Percentiles rank a stretch among this genome's conserved stretches.
phyloP scores from a whole-genome alignment of 2,888 invertebrate genomes.

The Bellardia pandia region DNA sequence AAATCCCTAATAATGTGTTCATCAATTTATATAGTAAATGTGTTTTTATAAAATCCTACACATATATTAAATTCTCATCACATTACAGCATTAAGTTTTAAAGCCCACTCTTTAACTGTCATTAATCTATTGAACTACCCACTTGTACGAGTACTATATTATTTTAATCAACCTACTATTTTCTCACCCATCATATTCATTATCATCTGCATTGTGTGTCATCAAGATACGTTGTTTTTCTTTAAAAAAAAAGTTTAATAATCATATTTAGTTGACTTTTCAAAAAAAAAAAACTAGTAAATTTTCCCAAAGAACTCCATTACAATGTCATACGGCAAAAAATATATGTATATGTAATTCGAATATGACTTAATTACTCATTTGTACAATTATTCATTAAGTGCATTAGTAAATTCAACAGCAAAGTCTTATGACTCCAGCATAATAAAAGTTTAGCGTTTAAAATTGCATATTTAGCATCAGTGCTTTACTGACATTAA shows the following conservation, averaged over 20 bases:
- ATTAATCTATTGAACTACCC: constrained; percentile 40
- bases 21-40: not conserved
- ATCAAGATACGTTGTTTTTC: not conserved
- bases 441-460: too few species aligned
- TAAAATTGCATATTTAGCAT: too few species aligned
- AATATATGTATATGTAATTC: constrained; percentile 2
- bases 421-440: not conserved
- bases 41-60: not conserved
- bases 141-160: constrained; percentile 17
- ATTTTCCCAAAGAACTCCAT: constrained; percentile 54
- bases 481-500: too few species aligned
- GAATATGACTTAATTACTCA: constrained; percentile 44
- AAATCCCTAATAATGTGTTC: too few species aligned
- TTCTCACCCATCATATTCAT: constrained; percentile 33
- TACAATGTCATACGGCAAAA: constrained; percentile 27
- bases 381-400: constrained; percentile 23
- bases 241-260: constrained; percentile 16
- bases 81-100: not conserved
- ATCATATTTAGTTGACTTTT: not conserved
- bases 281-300: constrained; percentile 10
- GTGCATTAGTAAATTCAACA: constrained; percentile 15
- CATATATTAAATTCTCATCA: not conserved
- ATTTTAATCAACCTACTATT: constrained; percentile 48
- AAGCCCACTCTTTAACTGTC: constrained; percentile 39
- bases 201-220: constrained; percentile 21